phyloP scores from a whole-genome alignment of 2,888 invertebrate species.

The Agriopis aurantiaria region DNA sequence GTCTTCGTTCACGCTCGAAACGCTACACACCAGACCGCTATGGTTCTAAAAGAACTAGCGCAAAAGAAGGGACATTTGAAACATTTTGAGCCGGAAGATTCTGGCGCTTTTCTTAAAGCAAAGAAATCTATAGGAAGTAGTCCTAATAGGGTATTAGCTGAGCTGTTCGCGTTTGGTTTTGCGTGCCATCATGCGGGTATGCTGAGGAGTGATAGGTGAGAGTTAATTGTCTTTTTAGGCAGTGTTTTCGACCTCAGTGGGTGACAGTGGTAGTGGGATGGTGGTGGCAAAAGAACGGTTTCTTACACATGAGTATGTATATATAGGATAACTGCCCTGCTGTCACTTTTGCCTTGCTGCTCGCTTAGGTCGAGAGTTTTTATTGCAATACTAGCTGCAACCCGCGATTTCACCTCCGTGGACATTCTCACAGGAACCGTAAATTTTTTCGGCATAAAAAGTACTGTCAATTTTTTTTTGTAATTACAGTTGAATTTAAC shows the following conservation, averaged over 20 bases:
- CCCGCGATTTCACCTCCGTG: too few relatives aligned
- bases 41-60: conserved; percentile 93
- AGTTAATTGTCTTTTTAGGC: not conserved
- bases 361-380: too few relatives aligned
- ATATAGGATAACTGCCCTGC: too few relatives aligned
- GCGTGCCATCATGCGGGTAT: conserved; percentile 99
- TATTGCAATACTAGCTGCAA: too few relatives aligned
- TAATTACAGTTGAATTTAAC: too few relatives aligned
- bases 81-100: conserved; percentile 89
- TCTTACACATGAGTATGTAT: too few relatives aligned
- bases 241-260: not conserved
- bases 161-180: conserved; percentile 95
- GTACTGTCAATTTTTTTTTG: too few relatives aligned
- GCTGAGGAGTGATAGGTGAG: conserved; percentile 93
- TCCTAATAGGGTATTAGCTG: conserved; percentile 92
- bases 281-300: not conserved
- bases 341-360: too few relatives aligned
- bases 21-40: conserved; percentile 96
- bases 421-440: too few relatives aligned
- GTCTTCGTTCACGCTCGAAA: conserved; percentile 99
- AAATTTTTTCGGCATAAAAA: too few relatives aligned
- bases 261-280: not conserved
- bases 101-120: conserved; percentile 88
- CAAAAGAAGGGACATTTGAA: conserved; percentile 90
- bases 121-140: conserved; percentile 90